A percentile compares a stretch with the other conserved stretches of the same genome.
Conservation (phyloP, 2,888 invertebrate genomes). For the Flabesymbios commensalis region DNA sequence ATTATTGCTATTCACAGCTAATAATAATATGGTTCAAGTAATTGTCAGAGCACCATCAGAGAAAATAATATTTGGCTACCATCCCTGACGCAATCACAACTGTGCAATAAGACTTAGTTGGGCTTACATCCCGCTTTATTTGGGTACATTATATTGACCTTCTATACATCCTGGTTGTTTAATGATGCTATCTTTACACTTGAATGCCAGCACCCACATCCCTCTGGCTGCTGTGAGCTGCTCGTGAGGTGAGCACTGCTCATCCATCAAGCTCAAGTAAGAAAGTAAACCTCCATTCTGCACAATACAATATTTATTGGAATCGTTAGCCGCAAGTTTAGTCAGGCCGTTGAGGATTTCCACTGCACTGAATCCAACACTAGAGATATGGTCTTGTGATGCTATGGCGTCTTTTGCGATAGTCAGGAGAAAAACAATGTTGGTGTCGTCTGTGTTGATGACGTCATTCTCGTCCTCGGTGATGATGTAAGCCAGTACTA, state of each 20-base stretch:
- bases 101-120: too few relatives aligned
- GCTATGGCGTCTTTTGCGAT: conserved; percentile 40
- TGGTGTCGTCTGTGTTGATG: conserved; percentile 40
- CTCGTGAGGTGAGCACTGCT: conserved; percentile 5
- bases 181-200: conserved; percentile 6
- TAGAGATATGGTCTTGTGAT: conserved; percentile 39
- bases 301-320: conserved; percentile 7
- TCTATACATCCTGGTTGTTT: conserved; percentile 12
- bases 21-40: too few relatives aligned
- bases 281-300: conserved; percentile 10
- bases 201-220: conserved; percentile 23
- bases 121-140: too few relatives aligned
- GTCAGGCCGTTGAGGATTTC: conserved; percentile 46
- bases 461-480: conserved; percentile 46
- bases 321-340: conserved; percentile 23
- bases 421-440: conserved; percentile 42
- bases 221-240: conserved; percentile 12
- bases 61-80: too few relatives aligned
- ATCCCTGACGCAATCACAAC: too few relatives aligned
- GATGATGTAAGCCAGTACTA: conserved; percentile 47
- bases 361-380: conserved; percentile 44
- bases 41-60: too few relatives aligned
- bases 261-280: conserved; percentile 9
- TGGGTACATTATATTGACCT: too few relatives aligned
- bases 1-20: too few relatives aligned